These are phyloP conservation scores for Lindbergichthys nudifrons DNA, from an alignment of 2,797 vertebrate genomes.

Conservation along the genomic window DNA sequence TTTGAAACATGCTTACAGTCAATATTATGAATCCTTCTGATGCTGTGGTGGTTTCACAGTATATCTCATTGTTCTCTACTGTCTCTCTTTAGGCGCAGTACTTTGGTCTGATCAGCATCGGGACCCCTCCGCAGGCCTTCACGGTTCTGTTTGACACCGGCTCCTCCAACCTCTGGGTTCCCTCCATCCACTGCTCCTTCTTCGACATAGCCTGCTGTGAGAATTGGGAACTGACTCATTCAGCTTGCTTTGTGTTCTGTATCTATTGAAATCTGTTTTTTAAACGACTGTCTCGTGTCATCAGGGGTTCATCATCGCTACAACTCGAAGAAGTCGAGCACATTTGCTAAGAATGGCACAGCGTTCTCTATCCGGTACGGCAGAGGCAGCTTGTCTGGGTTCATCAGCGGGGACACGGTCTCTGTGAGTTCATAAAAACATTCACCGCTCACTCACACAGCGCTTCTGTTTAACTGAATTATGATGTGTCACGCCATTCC, in stretches of 20 bases:
- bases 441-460: slow-evolving; percentile 9
- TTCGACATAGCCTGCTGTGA: slow-evolving; percentile 86
- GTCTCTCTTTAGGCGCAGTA: slow-evolving; percentile 80
- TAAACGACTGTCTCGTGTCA: neutral
- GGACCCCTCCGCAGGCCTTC: slow-evolving; percentile 85
- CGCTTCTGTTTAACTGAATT: slow-evolving; percentile 37
- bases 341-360: slow-evolving; percentile 85
- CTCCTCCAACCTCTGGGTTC: slow-evolving; percentile 89
- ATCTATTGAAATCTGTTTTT: neutral
- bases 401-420: slow-evolving; percentile 89
- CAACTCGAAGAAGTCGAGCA: slow-evolving; percentile 86
- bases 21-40: neutral
- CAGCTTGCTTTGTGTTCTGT: neutral
- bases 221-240: slow-evolving; percentile 41
- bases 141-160: slow-evolving; percentile 88
- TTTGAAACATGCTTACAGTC: too few species aligned
- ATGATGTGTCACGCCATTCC: slow-evolving; percentile 27
- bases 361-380: slow-evolving; percentile 89
- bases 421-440: slow-evolving; percentile 78
- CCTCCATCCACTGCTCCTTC: slow-evolving; percentile 85
- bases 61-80: neutral
- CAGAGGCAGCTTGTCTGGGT: slow-evolving; percentile 86
- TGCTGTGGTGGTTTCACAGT: neutral
- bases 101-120: slow-evolving; percentile 83
- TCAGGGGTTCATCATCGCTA: slow-evolving; percentile 90